phyloP scores from a whole-genome alignment of 2,888 invertebrate species.

The Venusia cambrica region DNA sequence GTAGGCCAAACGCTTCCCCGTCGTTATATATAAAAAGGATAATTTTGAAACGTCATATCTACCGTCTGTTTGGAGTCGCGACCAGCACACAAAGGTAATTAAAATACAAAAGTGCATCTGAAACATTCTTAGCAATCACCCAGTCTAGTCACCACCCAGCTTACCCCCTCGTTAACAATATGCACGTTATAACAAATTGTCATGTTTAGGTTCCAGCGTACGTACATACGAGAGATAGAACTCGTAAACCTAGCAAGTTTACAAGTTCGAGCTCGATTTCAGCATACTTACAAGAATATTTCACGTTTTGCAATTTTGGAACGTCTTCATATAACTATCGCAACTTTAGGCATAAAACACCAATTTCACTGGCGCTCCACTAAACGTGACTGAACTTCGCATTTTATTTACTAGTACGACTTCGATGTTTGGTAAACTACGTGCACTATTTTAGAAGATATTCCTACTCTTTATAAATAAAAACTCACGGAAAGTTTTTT shows the following conservation, averaged over 20 bases:
- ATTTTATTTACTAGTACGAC: constrained; percentile 33
- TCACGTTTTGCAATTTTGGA: constrained; percentile 32
- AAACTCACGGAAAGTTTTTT: no score
- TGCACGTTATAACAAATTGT: no score
- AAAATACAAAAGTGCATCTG: no score
- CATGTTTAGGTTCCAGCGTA: constrained; percentile 7
- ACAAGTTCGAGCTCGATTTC: constrained; percentile 27
- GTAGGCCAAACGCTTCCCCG: no score
- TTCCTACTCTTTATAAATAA: constrained; percentile 8
- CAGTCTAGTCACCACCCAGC: no score
- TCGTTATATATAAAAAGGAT: no score
- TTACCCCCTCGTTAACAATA: no score
- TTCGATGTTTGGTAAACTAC: constrained; percentile 20
- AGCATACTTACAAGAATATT: constrained; percentile 21
- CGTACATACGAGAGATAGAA: constrained; percentile 1
- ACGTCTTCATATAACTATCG: constrained; percentile 27
- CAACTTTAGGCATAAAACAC: constrained; percentile 42
- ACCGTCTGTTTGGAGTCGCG: no score
- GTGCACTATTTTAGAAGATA: constrained; percentile 17
- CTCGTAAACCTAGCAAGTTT: constrained; percentile 23
- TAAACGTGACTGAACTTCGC: constrained; percentile 39
- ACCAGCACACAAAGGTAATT: no score
- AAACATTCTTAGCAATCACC: no score
- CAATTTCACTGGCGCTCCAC: constrained; percentile 35
- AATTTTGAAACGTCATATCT: no score